phyloP scores from a whole-genome alignment of 2,888 invertebrate species.

The Eretmocerus hayati region DNA sequence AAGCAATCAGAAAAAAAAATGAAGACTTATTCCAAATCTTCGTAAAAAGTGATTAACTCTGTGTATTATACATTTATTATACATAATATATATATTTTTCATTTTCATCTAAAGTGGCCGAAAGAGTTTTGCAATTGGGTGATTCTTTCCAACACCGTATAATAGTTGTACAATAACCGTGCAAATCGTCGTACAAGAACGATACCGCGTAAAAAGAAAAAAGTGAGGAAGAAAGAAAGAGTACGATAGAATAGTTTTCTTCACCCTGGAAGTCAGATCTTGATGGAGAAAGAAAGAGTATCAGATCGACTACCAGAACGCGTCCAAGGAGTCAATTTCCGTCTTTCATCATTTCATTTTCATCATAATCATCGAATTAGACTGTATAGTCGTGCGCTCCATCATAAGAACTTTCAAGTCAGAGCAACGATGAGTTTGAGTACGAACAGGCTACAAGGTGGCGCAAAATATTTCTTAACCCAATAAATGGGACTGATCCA shows the following conservation, averaged over 20 bases:
- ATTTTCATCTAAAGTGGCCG: constrained; percentile 10
- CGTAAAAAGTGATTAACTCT: no score
- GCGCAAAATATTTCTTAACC: no score
- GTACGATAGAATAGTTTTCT: neutral
- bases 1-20: no score
- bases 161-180: constrained; percentile 23
- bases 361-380: no score
- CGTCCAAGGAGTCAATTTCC: neutral
- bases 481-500: no score
- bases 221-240: constrained; percentile 6
- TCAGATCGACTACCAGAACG: neutral
- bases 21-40: no score
- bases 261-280: neutral
- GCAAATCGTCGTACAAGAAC: constrained; percentile 22
- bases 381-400: no score
- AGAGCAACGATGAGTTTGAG: no score
- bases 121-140: constrained; percentile 16
- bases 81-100: neutral
- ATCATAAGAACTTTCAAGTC: no score
- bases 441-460: no score
- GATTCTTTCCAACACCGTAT: constrained; percentile 9
- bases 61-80: constrained; percentile 1
- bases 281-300: neutral
- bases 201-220: constrained; percentile 16
- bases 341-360: constrained; percentile 2